Evolutionary conservation across 2,113 vertebrate genomes (phyloP), one percentile per base, ranked within the genome.

Genomic region (Percina caprodes): DNA sequence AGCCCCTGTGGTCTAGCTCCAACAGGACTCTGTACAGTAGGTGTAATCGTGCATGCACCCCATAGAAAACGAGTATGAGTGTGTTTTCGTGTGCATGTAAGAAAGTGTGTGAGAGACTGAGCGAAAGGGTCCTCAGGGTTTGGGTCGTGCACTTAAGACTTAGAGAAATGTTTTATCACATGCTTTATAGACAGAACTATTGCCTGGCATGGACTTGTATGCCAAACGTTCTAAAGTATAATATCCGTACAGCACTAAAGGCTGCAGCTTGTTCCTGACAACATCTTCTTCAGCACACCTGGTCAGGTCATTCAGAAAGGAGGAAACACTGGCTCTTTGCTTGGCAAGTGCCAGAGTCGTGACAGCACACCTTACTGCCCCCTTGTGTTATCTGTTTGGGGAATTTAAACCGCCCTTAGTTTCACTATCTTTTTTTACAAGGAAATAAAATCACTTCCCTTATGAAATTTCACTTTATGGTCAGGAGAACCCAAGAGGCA

Each of bases 41-140:
- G 68, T 90, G 85, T 92, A 87, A 83, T 90, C 79, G 51, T 86
- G 89, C 91, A 91, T 92, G 92, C 92, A 91, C 85, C 91, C 85
- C 88, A 74, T 80, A 88, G 60, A 91, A 88, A 89, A 69, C 60
- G 66, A 74, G 30, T 72, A 51, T 33, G 56, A 80, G 59, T 62
- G 63, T 76, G 39, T 6, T 76, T 42, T 42, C 39, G 61, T 51
- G 68, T 71, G 45, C 7, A 35, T 78, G 83, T 86, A 42, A 18
- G 69, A 79, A 56, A 62, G 73, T 83, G 58, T 86, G 65, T 80
- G 79, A 56, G 51, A 58, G 65, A 59, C 23, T 19, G 71, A 46
- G 78, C 59, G 51, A 69, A 16, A 68, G 9, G 74, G 46, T 72
- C 61, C 49, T 84, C 66, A 26, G 74, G 58, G 24, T 75, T 72